Percentiles rank a stretch among this genome's conserved stretches.
phyloP scores from a whole-genome alignment of 92 coral and sea anemone genomes.

The Porites evermanni region DNA sequence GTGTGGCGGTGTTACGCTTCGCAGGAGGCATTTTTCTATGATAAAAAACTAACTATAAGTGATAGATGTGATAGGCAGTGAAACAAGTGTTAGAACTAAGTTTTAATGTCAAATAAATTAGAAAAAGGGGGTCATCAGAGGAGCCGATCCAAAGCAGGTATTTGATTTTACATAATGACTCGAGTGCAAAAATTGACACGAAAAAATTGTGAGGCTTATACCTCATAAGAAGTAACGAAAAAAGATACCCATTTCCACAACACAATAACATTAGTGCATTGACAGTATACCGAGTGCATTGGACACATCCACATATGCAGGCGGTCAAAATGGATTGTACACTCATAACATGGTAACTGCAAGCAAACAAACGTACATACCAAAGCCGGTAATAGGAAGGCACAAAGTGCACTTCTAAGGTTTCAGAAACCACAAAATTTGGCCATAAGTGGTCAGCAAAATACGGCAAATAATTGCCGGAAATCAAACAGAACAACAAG shows the following conservation, averaged over 20 bases:
- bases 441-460: background rate
- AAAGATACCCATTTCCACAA: background rate
- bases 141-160: too few relatives aligned
- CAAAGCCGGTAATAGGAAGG: conserved; percentile 1
- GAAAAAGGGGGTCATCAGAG: too few relatives aligned
- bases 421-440: background rate
- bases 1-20: background rate
- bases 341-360: background rate
- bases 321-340: conserved; percentile 41
- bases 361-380: background rate
- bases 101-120: background rate
- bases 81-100: background rate
- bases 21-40: conserved; percentile 7
- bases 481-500: too few relatives aligned
- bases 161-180: too few relatives aligned
- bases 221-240: background rate
- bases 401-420: background rate
- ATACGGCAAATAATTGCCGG: background rate
- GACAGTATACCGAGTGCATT: conserved; percentile 29
- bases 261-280: background rate
- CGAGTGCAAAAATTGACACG: too few relatives aligned
- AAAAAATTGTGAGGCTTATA: background rate
- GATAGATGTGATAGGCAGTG: background rate
- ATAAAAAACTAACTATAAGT: background rate
- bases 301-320: conserved; percentile 33